These are phyloP conservation scores for Anticlea derivata DNA, from an alignment of 2,888 invertebrate species.

Conservation along the genomic window DNA sequence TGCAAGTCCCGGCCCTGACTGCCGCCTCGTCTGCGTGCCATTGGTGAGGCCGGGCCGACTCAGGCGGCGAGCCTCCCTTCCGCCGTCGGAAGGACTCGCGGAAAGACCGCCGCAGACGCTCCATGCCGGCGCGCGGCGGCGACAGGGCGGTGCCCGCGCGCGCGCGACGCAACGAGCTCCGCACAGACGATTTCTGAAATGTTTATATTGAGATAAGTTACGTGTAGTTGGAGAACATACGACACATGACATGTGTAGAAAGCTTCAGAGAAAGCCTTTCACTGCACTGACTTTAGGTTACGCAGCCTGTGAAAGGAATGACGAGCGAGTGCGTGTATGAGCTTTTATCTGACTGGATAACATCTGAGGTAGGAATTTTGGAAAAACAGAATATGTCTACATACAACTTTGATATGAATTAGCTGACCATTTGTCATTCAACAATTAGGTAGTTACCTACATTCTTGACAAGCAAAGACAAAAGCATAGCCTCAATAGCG, in stretches of 20 bases:
- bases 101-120: slow-evolving; percentile 94
- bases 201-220: slow-evolving; percentile 14
- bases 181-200: slow-evolving; percentile 77
- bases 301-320: background rate
- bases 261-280: slow-evolving; percentile 14
- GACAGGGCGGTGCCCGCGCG: slow-evolving; percentile 77
- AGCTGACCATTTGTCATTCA: no score
- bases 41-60: slow-evolving; percentile 97
- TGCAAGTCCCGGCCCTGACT: slow-evolving; percentile 97
- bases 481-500: background rate
- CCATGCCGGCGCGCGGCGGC: slow-evolving; percentile 88
- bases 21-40: slow-evolving; percentile 99
- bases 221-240: slow-evolving; percentile 5
- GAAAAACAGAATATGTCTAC: no score
- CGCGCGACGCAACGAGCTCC: slow-evolving; percentile 75
- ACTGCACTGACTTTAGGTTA: slow-evolving; percentile 5
- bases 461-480: no score
- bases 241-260: slow-evolving; percentile 8
- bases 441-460: no score
- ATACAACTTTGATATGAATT: no score
- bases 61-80: slow-evolving; percentile 91
- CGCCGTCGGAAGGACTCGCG: slow-evolving; percentile 96
- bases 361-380: no score
- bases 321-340: background rate
- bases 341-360: background rate